phyloP scores from a whole-genome alignment of 2,113 vertebrate species.

The Tympanuchus pallidicinctus region DNA sequence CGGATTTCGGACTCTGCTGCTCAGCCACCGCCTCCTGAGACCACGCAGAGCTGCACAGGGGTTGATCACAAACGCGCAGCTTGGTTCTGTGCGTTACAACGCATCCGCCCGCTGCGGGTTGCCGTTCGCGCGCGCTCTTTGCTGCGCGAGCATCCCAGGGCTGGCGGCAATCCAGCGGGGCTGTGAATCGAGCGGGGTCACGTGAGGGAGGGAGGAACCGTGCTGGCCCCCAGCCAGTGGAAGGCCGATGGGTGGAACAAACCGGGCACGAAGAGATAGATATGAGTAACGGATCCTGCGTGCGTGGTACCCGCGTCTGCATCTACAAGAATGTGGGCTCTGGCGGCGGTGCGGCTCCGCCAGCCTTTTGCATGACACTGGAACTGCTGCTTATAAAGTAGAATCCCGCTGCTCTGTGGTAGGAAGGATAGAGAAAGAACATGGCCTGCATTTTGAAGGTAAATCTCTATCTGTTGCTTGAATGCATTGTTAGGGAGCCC shows the following conservation, averaged over 20 bases:
- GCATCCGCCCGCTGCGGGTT: rapidly evolving
- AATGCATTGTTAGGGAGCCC: conserved; percentile 64
- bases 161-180: neutral
- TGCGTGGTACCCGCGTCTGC: conserved; percentile 63
- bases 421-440: conserved; percentile 75
- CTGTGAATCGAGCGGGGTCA: conserved; percentile 64
- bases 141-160: neutral
- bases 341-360: conserved; percentile 61
- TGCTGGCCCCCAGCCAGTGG: conserved; percentile 71
- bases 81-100: neutral
- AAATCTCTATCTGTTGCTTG: conserved; percentile 77
- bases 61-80: neutral
- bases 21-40: neutral
- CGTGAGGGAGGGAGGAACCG: conserved; percentile 73
- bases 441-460: conserved; percentile 86
- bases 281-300: conserved; percentile 66
- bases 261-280: conserved; percentile 61
- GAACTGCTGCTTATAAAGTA: conserved; percentile 70
- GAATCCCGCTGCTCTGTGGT: conserved; percentile 68
- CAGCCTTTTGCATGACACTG: conserved; percentile 63
- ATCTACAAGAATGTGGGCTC: conserved; percentile 74
- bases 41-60: neutral
- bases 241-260: conserved; percentile 71
- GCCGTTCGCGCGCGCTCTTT: rapidly evolving
- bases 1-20: neutral